phyloP scores from a whole-genome alignment of 2,888 invertebrate species.

The Clunio marinus region DNA sequence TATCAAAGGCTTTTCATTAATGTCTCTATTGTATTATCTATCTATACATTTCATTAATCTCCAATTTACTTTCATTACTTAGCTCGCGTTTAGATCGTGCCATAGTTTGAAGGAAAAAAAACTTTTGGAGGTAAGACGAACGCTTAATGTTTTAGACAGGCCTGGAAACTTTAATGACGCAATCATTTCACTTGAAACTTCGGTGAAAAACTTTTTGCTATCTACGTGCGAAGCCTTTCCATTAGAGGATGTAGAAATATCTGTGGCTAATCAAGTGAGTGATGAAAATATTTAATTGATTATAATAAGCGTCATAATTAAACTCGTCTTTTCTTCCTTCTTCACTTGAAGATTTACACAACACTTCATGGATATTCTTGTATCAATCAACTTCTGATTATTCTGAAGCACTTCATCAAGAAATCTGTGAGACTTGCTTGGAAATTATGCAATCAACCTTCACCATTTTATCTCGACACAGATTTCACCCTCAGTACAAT shows the following conservation, averaged over 20 bases:
- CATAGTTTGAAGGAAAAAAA: slow-evolving; percentile 68
- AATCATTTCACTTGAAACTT: slow-evolving; percentile 54
- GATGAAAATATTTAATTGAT: too few species aligned
- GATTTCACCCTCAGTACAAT: slow-evolving; percentile 66
- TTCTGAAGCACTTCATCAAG: slow-evolving; percentile 70
- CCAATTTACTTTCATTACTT: slow-evolving; percentile 43
- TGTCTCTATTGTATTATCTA: slow-evolving; percentile 8
- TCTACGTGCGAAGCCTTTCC: slow-evolving; percentile 68
- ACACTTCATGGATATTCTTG: slow-evolving; percentile 92
- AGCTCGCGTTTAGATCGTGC: slow-evolving; percentile 71
- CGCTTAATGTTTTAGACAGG: slow-evolving; percentile 54
- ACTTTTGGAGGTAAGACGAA: slow-evolving; percentile 64
- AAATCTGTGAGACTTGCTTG: slow-evolving; percentile 84
- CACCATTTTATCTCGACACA: slow-evolving; percentile 62
- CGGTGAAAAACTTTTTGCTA: slow-evolving; percentile 63
- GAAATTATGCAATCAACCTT: slow-evolving; percentile 73
- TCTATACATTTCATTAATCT: slow-evolving; percentile 38
- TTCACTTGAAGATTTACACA: slow-evolving; percentile 67
- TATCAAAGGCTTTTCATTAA: not conserved
- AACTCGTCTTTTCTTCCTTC: too few species aligned
- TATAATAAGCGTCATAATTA: too few species aligned
- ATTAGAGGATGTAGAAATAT: slow-evolving; percentile 62
- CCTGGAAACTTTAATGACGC: slow-evolving; percentile 47
- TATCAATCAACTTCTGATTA: slow-evolving; percentile 49
- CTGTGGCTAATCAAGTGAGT: slow-evolving; percentile 59